phyloP scores from a whole-genome alignment of 2,113 vertebrate species.

The Poicephalus gulielmi region DNA sequence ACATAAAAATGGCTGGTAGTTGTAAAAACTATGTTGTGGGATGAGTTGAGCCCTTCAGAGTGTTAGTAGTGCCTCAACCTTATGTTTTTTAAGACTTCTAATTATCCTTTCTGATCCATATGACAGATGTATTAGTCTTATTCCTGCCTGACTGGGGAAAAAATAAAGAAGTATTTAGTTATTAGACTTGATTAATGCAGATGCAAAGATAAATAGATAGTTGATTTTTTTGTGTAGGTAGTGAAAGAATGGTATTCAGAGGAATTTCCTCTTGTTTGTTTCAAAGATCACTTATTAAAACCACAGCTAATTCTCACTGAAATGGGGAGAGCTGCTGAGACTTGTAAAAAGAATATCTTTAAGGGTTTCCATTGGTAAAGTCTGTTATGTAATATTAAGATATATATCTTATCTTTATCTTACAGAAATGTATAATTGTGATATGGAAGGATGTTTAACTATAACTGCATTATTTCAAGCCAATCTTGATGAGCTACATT shows the following conservation, averaged over 20 bases:
- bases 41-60: neutral
- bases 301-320: slow-evolving; percentile 8
- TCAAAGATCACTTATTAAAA: slow-evolving; percentile 57
- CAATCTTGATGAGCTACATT: neutral
- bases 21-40: neutral
- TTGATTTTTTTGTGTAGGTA: slow-evolving; percentile 26
- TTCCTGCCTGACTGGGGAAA: neutral
- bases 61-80: neutral
- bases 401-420: neutral
- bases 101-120: neutral
- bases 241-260: slow-evolving; percentile 66
- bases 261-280: slow-evolving; percentile 64
- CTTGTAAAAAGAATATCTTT: slow-evolving; percentile 45
- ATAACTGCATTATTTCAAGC: neutral
- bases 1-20: neutral
- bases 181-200: slow-evolving; percentile 41
- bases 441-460: neutral
- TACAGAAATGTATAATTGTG: neutral
- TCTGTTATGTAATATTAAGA: neutral
- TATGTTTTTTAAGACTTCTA: neutral
- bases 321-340: slow-evolving; percentile 51
- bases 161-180: neutral
- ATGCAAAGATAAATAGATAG: slow-evolving; percentile 43
- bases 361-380: neutral
- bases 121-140: neutral